Percentiles rank a stretch among this genome's conserved stretches.
These are phyloP conservation scores for Hephaestus fuliginosus DNA, from an alignment of 2,797 vertebrate species.

Conservation along the genomic window DNA sequence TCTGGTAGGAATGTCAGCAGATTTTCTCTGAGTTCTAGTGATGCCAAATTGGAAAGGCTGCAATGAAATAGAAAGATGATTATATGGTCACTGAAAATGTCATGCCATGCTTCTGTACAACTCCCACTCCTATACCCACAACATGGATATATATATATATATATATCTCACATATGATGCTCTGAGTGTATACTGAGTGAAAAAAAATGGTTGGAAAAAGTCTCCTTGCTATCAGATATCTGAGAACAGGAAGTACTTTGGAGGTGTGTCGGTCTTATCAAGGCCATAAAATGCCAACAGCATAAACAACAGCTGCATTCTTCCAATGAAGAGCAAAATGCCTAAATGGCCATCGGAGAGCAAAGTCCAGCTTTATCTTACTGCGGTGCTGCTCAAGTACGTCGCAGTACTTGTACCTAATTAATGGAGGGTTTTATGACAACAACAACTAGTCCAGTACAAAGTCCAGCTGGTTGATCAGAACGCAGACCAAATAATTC, in stretches of 20 bases:
- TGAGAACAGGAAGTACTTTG: conserved; percentile 70
- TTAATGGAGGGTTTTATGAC: conserved; percentile 52
- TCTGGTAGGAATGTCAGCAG: conserved; percentile 96
- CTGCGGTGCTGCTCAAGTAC: neutral
- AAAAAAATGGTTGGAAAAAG: conserved; percentile 30
- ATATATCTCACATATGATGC: neutral
- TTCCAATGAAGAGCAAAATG: conserved; percentile 52
- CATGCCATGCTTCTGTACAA: conserved; percentile 4
- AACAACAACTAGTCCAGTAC: conserved; percentile 6
- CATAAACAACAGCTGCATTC: conserved; percentile 70
- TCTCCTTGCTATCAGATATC: conserved; percentile 64
- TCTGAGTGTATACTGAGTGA: neutral
- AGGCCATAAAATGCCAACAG: conserved; percentile 49
- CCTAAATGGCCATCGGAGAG: conserved; percentile 18
- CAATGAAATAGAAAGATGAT: conserved; percentile 68
- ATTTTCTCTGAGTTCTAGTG: conserved; percentile 98
- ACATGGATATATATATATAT: neutral
- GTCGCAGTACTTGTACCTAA: conserved; percentile 14
- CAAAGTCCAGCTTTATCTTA: conserved; percentile 56
- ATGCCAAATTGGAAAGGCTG: conserved; percentile 95
- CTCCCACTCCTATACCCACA: neutral
- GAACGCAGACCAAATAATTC: conserved; percentile 11
- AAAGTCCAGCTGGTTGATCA: conserved; percentile 45
- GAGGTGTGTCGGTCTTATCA: conserved; percentile 78
- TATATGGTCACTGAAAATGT: conserved; percentile 27